These are phyloP conservation scores for Malacoraja senta DNA, from an alignment of 2,797 vertebrate species.

Conservation along the genomic window DNA sequence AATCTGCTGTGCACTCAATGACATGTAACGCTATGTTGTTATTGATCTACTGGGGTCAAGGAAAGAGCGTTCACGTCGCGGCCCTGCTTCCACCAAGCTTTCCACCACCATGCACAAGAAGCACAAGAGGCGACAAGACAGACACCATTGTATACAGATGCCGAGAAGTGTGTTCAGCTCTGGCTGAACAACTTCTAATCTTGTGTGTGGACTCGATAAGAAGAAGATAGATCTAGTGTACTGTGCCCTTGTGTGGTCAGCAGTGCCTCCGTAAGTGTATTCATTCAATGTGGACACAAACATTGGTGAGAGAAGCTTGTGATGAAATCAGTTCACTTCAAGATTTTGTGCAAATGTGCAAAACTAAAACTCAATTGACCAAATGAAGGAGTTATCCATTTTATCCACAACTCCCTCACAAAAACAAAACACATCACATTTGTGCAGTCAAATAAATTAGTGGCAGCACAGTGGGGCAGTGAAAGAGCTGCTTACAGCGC, in stretches of 20 bases:
- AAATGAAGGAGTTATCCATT: not conserved
- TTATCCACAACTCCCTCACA: not conserved
- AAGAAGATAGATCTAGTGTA: not conserved
- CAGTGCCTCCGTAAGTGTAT: not conserved
- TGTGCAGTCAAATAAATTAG: not conserved
- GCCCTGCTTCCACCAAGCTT: no score
- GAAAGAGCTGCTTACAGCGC: no score
- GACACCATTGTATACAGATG: no score
- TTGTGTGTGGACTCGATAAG: no score
- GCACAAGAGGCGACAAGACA: no score
- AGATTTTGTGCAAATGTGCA: not conserved
- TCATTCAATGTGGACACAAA: not conserved
- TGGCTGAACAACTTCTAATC: no score
- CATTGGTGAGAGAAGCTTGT: not conserved
- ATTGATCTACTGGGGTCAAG: not conserved
- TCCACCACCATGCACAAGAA: no score
- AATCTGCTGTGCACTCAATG: not conserved
- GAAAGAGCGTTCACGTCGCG: no score
- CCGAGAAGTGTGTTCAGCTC: no score
- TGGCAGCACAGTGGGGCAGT: no score
- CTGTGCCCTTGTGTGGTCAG: not conserved
- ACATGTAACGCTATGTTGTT: not conserved
- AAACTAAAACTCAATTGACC: not conserved
- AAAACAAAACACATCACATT: not conserved
- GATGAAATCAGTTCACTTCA: not conserved